Evolutionary conservation across 2,113 vertebrate species (phyloP).

Genomic region (Hemiprocne comata): DNA sequence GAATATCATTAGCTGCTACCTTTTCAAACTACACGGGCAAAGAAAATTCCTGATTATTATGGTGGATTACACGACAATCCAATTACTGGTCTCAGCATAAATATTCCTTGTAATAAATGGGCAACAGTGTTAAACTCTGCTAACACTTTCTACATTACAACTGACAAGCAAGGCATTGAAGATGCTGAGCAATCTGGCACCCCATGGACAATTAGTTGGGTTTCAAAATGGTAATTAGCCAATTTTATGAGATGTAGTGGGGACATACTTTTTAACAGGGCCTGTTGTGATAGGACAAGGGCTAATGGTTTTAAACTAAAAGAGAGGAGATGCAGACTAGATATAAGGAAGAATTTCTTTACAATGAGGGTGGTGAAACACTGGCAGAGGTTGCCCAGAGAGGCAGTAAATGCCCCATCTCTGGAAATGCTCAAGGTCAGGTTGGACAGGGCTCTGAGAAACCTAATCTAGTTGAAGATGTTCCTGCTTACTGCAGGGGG

Average conservation of each 20-base stretch:
- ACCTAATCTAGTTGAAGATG: no score
- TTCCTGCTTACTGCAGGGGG: neutral
- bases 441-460: no score
- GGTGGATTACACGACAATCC: slow-evolving; percentile 19
- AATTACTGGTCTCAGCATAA: neutral
- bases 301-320: no score
- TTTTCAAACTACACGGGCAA: neutral
- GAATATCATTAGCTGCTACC: neutral
- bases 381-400: no score
- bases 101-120: neutral
- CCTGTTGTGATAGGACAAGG: no score
- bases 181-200: neutral
- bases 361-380: no score
- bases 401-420: no score
- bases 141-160: neutral
- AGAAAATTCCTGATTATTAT: slow-evolving; percentile 25
- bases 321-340: no score
- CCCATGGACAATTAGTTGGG: neutral
- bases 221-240: neutral
- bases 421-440: no score
- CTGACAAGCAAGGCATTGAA: neutral
- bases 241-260: neutral
- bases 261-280: neutral
- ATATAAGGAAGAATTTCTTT: no score
- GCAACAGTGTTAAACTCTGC: neutral